Evolutionary conservation across 2,113 vertebrate species (phyloP).

Genomic region (Puffinus mauretanicus): DNA sequence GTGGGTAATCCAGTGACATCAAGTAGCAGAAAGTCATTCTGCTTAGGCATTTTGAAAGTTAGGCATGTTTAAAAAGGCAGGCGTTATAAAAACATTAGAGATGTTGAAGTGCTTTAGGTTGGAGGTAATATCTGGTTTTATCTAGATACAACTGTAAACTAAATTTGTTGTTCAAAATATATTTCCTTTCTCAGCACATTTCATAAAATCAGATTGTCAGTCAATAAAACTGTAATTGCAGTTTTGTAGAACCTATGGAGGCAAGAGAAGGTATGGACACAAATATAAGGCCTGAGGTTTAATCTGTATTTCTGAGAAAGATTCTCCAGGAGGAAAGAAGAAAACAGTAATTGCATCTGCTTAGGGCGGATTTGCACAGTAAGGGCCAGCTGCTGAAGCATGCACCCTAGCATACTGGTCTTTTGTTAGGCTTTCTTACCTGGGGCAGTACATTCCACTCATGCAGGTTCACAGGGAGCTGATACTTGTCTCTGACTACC

Average conservation of each 20-base stretch:
- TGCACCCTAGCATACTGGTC: neutral
- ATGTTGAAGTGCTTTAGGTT: neutral
- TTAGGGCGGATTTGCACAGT: neutral
- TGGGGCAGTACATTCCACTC: neutral
- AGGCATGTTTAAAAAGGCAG: neutral
- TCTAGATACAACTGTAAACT: neutral
- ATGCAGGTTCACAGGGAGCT: neutral
- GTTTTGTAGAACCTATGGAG: neutral
- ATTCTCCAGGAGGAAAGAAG: neutral
- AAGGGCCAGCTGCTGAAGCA: neutral
- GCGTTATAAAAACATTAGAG: neutral
- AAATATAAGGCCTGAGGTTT: neutral
- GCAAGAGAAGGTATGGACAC: neutral
- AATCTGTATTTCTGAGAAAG: neutral
- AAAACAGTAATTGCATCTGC: neutral
- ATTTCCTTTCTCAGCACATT: neutral
- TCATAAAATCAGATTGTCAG: neutral
- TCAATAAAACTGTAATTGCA: neutral
- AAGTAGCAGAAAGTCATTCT: neutral
- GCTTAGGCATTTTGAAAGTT: neutral
- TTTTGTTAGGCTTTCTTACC: neutral
- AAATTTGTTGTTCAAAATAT: neutral
- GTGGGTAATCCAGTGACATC: neutral
- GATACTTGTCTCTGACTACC: neutral
- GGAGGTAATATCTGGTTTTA: neutral